Conservation (phyloP, 1,140 invertebrate species). For the Euwallacea similis region DNA sequence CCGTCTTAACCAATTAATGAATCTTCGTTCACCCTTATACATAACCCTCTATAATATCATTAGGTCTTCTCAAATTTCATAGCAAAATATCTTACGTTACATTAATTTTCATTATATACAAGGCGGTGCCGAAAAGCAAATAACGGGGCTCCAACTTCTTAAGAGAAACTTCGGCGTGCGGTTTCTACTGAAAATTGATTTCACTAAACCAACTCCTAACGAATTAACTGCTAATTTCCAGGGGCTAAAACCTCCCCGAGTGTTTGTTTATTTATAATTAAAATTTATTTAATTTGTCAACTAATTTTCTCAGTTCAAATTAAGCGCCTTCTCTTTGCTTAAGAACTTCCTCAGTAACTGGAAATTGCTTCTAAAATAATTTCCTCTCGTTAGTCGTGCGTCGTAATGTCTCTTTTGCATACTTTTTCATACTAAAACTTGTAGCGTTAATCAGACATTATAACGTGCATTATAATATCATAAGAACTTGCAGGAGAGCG, state of each 20-base stretch:
- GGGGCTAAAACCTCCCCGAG: constrained; percentile 19
- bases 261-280: constrained; percentile 33
- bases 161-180: constrained; percentile 16
- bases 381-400: constrained; percentile 2
- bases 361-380: constrained; percentile 15
- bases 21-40: neutral
- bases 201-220: constrained; percentile 23
- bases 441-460: neutral
- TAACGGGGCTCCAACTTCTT: neutral
- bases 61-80: neutral
- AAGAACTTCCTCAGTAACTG: constrained; percentile 13
- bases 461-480: neutral
- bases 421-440: neutral
- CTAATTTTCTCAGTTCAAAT: constrained; percentile 24
- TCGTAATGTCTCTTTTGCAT: neutral
- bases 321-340: constrained; percentile 23
- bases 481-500: neutral
- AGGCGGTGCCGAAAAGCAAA: constrained; percentile 10
- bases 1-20: too few species aligned
- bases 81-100: neutral
- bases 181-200: constrained; percentile 29
- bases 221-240: constrained; percentile 30
- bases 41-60: neutral
- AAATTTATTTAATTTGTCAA: constrained; percentile 33
- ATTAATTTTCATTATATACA: constrained; percentile 17